Base-by-base conservation (phyloP, 1,140 invertebrate genomes). In the Atopsyche davidsoni region DNA sequence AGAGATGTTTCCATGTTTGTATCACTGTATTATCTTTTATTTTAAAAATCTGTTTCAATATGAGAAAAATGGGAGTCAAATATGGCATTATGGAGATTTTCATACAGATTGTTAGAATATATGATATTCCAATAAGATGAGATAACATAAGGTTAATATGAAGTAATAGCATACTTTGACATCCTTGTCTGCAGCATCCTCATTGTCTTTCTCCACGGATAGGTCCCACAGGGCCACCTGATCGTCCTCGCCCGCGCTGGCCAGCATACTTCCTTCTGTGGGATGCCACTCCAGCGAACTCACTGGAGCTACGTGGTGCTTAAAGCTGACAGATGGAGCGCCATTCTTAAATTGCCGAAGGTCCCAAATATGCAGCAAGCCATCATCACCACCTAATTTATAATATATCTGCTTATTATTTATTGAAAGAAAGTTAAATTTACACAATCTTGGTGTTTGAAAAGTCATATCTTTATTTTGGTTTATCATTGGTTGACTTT, bases 201-300 rank as follows among this genome's bases (percentile, higher is more conserved):
- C 72, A 60, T 85, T 79, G 62, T 87, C 86, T 59, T 79, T 77
- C 72, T 98, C 96, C 1, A 97, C 82, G 1, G 92, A 87, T 41
- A 99, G 76, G 75, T 99, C 97, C 96, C 96, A 99, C 19, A 97
- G 73, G 0, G 91, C 89, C n/a, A 98, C 84, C 67, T 98, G 94
- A 73, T 99, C 83, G 71, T 99, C 97, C 48, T 87, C 87, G 2
- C 92, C 92, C 22, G 89, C 87, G 2, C 92, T 92, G 3, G 93
- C 92, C 63, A 99, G 86, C 0, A 98, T 89, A 28, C 92, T 92
- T 1, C 83, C 79, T 65, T 99, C 96, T 22, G 76, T 78, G 43
- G 92, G 92, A 75, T 95, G 87, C 97, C 97, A 99, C 68, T 99
- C 94, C 1, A 99, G 84, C 1, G 92, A 95, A 11, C 92, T 97